Conservation (phyloP, 1,140 invertebrate genomes). For the Galleria mellonella region DNA sequence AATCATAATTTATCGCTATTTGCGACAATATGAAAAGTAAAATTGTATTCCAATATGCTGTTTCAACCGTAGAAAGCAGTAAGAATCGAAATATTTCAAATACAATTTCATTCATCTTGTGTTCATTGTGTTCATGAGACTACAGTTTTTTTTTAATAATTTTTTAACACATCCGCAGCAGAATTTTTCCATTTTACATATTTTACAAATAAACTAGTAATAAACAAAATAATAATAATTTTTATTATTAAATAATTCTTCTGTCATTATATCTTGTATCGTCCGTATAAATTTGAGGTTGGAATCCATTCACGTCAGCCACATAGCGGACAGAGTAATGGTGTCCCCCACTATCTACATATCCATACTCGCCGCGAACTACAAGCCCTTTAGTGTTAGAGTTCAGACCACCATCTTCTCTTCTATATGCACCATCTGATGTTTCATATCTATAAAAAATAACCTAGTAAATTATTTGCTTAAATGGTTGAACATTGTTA, state of each 20-base stretch:
- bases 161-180: too few species aligned
- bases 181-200: too few species aligned
- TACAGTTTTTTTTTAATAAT: too few species aligned
- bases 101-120: too few species aligned
- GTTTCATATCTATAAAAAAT: conserved; percentile 38
- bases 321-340: conserved; percentile 36
- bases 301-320: conserved; percentile 48
- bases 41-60: too few species aligned
- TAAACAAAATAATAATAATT: not conserved
- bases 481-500: too few species aligned
- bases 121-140: too few species aligned
- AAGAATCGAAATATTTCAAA: too few species aligned
- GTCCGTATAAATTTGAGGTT: conserved; percentile 24
- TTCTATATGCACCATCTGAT: conserved; percentile 49
- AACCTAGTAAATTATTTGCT: not conserved
- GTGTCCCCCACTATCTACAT: conserved; percentile 38
- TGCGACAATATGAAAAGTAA: too few species aligned
- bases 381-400: conserved; percentile 19
- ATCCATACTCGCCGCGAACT: conserved; percentile 54
- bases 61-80: too few species aligned
- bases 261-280: conserved; percentile 54
- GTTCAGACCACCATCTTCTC: conserved; percentile 48
- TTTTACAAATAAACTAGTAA: conserved; percentile 1
- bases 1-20: too few species aligned
- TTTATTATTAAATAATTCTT: conserved; percentile 36